Percentiles rank a stretch among this genome's conserved stretches.
phyloP scores from a whole-genome alignment of 1,140 invertebrate species.

The Octopus sinensis region DNA sequence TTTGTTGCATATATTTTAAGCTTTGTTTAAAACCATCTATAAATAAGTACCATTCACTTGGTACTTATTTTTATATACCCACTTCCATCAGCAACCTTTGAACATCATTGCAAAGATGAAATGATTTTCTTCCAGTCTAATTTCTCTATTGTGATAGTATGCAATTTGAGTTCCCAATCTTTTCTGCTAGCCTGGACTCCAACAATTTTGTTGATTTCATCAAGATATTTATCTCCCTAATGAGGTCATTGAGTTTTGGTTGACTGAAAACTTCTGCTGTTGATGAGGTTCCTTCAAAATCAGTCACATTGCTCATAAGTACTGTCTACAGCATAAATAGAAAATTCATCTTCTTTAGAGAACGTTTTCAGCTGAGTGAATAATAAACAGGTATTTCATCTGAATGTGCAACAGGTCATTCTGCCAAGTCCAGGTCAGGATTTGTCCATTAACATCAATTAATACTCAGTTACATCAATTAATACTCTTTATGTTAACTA shows the following conservation, averaged over 20 bases:
- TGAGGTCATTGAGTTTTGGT: not conserved
- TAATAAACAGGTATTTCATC: not conserved
- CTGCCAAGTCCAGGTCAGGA: not conserved
- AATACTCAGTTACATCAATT: not conserved
- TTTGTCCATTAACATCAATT: not conserved
- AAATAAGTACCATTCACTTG: not conserved
- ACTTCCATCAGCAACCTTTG: not conserved
- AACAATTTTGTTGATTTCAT: not conserved
- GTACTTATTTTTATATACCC: not conserved
- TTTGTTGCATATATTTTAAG: not conserved
- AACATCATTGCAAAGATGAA: not conserved
- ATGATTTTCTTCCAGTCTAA: not conserved
- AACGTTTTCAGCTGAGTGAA: not conserved
- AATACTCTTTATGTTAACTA: not conserved
- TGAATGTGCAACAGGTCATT: not conserved
- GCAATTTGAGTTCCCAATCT: not conserved
- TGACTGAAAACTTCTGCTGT: not conserved
- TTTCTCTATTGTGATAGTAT: not conserved
- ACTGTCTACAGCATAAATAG: not conserved
- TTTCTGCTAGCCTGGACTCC: not conserved
- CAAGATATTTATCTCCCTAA: not conserved
- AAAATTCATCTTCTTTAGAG: not conserved
- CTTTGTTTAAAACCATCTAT: not conserved
- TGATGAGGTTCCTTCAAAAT: not conserved
- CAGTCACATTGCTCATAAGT: not conserved